Conservation (phyloP, 2,113 vertebrate genomes). For the Strix aluco region DNA sequence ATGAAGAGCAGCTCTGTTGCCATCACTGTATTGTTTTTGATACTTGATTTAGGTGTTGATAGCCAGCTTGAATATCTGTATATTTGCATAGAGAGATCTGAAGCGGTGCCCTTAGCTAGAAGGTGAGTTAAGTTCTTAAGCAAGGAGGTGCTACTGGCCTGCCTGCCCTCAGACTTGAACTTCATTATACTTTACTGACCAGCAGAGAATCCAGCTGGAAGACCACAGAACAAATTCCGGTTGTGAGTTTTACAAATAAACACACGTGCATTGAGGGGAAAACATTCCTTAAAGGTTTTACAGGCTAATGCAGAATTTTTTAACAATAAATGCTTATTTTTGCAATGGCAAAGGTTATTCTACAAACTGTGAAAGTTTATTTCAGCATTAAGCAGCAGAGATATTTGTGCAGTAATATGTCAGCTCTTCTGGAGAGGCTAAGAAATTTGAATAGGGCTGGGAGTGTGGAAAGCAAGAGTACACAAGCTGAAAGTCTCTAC, state of each 20-base stretch:
- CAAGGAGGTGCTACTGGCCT: background rate
- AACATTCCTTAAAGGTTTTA: background rate
- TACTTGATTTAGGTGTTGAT: background rate
- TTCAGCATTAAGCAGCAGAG: background rate
- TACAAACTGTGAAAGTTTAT: background rate
- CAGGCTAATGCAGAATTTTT: background rate
- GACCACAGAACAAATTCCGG: background rate
- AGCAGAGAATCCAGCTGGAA: background rate
- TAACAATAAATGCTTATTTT: background rate
- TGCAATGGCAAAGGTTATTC: background rate
- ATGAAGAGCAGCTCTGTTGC: background rate
- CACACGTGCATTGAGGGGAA: background rate
- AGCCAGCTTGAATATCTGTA: background rate
- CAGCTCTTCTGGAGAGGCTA: background rate
- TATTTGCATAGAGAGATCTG: background rate
- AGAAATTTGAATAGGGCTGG: background rate
- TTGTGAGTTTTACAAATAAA: background rate
- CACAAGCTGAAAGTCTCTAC: background rate
- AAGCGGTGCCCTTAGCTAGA: background rate
- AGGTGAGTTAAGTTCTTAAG: background rate
- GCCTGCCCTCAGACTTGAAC: background rate
- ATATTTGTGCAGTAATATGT: background rate
- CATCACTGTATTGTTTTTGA: background rate
- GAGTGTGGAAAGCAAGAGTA: background rate
- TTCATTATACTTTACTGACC: background rate